Base-by-base conservation (phyloP, 2,888 invertebrate species). In the Rutpela maculata region DNA sequence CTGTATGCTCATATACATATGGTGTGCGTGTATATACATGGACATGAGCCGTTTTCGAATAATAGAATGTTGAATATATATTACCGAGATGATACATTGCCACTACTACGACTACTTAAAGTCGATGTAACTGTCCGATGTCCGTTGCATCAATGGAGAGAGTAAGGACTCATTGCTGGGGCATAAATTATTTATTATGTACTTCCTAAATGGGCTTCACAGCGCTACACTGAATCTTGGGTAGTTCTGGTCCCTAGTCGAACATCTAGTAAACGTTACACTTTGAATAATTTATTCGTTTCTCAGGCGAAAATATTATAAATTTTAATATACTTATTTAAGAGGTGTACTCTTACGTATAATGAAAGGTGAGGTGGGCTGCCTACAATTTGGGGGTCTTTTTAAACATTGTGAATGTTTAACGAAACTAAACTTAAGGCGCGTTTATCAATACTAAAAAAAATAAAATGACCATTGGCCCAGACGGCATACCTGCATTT, bases 111-210 rank as follows among this genome's bases (percentile, higher is more conserved):
- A 71, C 22, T 35, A 56, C 57, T 57, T 77, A 77, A 72, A 70
- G 76, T 62, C 74, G 63, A 75, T 75, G 75, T 70, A 75, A 74
- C 73, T 70, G 66, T 73, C 73, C 75, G 77, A 70, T 70, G 66
- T 73, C 73, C 75, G 77, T 74, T 71, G 38, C 74, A 77, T 79
- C 79, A 79, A 79, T 77, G 77, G 70, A 59, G 69, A 18, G 55
- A 69, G 59, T 19, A 69, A 43, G 43, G 22, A 65, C 19, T 65
- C 65, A 65, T 19, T 65, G 43, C 43, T 43, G 6, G 6, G 35
- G 69, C 59, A 62, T 62, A 62, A 62, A 62, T 62, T 62, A 62
- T 62, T 62, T 62, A 62, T 62, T 62, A 35, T 62, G 62, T 31
- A 62, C 62, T 62, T 62, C 62, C 62, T 62, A 62, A 62, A 62